Percentiles rank a stretch among this genome's conserved stretches.
These are phyloP conservation scores for Pimephales promelas DNA, from an alignment of 2,113 vertebrate species.

Conservation along the genomic window DNA sequence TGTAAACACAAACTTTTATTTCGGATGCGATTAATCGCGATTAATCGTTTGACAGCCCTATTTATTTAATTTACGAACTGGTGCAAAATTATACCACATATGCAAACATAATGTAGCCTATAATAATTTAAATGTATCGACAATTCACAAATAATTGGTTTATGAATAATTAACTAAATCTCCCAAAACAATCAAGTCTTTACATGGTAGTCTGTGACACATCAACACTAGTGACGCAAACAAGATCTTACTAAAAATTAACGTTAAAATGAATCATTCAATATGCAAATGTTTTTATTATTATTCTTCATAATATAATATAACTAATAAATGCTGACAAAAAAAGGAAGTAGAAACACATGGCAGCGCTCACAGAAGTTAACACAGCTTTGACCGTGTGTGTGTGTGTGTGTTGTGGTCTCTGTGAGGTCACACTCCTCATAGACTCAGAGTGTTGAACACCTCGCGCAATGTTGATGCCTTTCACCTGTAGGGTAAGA, in stretches of 20 bases:
- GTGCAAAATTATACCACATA: background rate
- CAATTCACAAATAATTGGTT: background rate
- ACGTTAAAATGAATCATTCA: background rate
- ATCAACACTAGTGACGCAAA: background rate
- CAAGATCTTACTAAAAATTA: background rate
- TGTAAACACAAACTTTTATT: no score
- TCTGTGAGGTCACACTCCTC: constrained; percentile 42
- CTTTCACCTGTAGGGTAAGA: constrained; percentile 19
- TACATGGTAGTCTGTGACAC: background rate
- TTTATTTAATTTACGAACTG: background rate
- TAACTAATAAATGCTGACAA: background rate
- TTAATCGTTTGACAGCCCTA: no score
- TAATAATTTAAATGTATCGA: background rate
- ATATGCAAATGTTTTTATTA: no score
- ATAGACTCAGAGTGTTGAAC: constrained; percentile 5
- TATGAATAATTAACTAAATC: background rate
- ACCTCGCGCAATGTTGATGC: background rate
- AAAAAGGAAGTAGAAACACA: background rate
- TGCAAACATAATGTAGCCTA: background rate
- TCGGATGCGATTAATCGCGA: no score
- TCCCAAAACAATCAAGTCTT: no score
- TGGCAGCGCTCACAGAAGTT: no score
- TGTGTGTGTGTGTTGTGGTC: background rate
- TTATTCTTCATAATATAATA: background rate
- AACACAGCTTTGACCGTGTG: no score